phyloP scores from a whole-genome alignment of 2,888 invertebrate genomes.

The Acanthoscelides obtectus region DNA sequence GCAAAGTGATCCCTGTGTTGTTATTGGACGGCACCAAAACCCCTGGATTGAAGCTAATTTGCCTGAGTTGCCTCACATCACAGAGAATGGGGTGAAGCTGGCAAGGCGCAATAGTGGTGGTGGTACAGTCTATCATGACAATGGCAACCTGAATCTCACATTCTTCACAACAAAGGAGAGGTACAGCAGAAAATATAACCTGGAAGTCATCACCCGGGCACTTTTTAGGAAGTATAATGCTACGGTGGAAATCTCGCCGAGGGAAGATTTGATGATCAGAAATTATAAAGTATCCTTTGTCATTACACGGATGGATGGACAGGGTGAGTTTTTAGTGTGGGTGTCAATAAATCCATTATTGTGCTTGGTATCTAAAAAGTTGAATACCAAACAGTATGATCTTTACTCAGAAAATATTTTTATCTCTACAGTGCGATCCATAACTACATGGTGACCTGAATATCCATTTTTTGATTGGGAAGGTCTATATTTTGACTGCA shows the following conservation, averaged over 20 bases:
- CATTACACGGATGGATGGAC: not conserved
- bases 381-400: too few species aligned
- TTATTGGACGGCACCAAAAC: constrained; percentile 95
- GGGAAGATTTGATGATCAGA: constrained; percentile 83
- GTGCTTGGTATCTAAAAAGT: too few species aligned
- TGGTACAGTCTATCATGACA: constrained; percentile 95
- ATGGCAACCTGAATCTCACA: constrained; percentile 87
- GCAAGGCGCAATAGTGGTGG: constrained; percentile 93
- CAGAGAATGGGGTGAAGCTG: constrained; percentile 63
- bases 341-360: too few species aligned
- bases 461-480: too few species aligned
- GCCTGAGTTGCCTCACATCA: constrained; percentile 51
- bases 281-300: constrained; percentile 67
- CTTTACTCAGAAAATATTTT: too few species aligned
- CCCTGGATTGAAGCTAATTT: constrained; percentile 91
- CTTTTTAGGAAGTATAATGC: constrained; percentile 79
- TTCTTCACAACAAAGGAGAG: constrained; percentile 81
- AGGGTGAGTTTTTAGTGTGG: too few species aligned
- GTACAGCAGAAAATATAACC: constrained; percentile 83
- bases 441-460: too few species aligned
- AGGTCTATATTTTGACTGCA: too few species aligned
- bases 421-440: too few species aligned
- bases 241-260: constrained; percentile 67
- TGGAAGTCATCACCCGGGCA: constrained; percentile 80
- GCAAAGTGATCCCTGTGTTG: constrained; percentile 91